A percentile compares a stretch with the other conserved stretches of the same genome.
phyloP scores from a whole-genome alignment of 1,140 invertebrate genomes.

The Drosophila setifemur region DNA sequence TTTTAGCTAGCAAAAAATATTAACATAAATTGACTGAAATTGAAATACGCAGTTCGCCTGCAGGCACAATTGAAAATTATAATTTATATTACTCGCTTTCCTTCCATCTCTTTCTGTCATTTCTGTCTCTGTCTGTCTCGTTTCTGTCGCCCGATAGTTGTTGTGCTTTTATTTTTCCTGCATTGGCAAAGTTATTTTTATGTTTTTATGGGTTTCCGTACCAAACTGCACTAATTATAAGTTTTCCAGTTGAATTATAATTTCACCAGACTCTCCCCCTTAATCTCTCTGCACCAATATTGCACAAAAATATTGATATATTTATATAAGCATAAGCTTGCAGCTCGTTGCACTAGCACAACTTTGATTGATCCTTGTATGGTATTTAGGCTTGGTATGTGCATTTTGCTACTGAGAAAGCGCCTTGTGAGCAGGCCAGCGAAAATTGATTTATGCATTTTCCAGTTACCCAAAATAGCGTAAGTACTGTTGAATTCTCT shows the following conservation, averaged over 20 bases:
- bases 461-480: slow-evolving; percentile 4
- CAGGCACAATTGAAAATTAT: slow-evolving; percentile 45
- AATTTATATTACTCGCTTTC: slow-evolving; percentile 35
- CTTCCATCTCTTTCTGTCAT: slow-evolving; percentile 8
- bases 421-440: slow-evolving; percentile 10
- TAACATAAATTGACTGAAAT: slow-evolving; percentile 28
- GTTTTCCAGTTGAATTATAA: slow-evolving; percentile 41
- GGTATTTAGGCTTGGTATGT: background rate
- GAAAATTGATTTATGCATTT: background rate
- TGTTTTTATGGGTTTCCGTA: slow-evolving; percentile 22
- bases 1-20: slow-evolving; percentile 33
- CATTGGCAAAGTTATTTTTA: slow-evolving; percentile 40
- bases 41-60: slow-evolving; percentile 72
- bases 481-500: slow-evolving; percentile 16
- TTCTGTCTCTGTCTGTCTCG: slow-evolving; percentile 13
- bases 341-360: slow-evolving; percentile 33
- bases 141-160: slow-evolving; percentile 19
- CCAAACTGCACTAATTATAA: slow-evolving; percentile 61
- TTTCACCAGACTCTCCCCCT: slow-evolving; percentile 23
- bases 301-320: slow-evolving; percentile 28
- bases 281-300: slow-evolving; percentile 12
- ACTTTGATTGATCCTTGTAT: slow-evolving; percentile 10
- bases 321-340: background rate
- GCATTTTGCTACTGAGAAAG: slow-evolving; percentile 10
- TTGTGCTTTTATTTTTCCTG: slow-evolving; percentile 28